Percentiles rank a stretch among this genome's conserved stretches.
These are phyloP conservation scores for Halcyon chelicuti DNA, from an alignment of 2,797 vertebrate species.

Conservation along the genomic window DNA sequence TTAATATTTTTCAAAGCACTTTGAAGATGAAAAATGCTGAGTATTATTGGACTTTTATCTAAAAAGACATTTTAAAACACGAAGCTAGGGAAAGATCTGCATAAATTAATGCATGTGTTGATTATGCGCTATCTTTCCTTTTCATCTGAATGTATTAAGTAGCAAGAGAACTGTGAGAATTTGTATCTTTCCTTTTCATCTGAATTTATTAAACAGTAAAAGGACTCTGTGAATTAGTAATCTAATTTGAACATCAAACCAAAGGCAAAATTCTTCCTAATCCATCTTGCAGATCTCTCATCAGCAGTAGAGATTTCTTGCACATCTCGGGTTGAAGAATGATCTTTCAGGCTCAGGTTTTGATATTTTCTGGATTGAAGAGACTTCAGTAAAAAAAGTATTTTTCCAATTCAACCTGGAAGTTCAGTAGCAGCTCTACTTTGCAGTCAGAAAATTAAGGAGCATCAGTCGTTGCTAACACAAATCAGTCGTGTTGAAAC, in stretches of 20 bases:
- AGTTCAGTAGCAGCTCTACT: background rate
- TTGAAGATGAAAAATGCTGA: conserved; percentile 70
- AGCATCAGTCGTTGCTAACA: background rate
- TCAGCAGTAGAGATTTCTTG: conserved; percentile 1
- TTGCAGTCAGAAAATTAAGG: background rate
- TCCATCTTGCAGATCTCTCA: conserved; percentile 23
- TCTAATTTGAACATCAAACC: conserved; percentile 74
- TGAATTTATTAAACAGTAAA: conserved; percentile 68
- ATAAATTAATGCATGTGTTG: conserved; percentile 71
- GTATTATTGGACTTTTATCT: conserved; percentile 68
- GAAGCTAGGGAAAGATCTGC: conserved; percentile 66
- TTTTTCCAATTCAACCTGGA: background rate
- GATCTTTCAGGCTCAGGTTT: conserved; percentile 20
- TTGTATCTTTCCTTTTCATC: conserved; percentile 74
- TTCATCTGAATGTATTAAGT: conserved; percentile 70
- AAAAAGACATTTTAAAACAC: conserved; percentile 63
- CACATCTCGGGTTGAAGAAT: conserved; percentile 13
- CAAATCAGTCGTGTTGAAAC: background rate
- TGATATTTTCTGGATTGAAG: background rate
- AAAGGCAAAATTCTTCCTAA: conserved; percentile 60
- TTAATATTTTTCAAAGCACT: conserved; percentile 66
- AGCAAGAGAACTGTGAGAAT: conserved; percentile 52
- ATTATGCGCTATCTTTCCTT: conserved; percentile 63
- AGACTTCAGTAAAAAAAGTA: background rate
- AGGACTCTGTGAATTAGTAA: conserved; percentile 63